Conservation (phyloP, 1,140 invertebrate genomes). For the Lepidurus couesii region DNA sequence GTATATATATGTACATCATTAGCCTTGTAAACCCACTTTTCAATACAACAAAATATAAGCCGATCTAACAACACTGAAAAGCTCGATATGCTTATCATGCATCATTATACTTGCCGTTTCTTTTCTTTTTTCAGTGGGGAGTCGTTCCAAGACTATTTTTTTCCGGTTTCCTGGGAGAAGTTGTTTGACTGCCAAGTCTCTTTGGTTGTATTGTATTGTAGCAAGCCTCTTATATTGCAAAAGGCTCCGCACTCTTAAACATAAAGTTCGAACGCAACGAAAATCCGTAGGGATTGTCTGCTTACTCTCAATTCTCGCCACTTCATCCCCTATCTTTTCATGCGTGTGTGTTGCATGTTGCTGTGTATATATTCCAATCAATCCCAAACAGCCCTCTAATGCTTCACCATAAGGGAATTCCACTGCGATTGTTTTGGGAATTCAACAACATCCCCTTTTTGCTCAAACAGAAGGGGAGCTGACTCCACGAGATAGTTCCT, state of each 20-base stretch:
- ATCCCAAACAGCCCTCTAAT: conserved; percentile 6
- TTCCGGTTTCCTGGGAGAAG: too few species aligned
- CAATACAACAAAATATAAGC: neutral
- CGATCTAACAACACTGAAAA: neutral
- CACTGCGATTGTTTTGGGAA: conserved; percentile 13
- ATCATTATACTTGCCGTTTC: neutral
- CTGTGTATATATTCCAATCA: conserved; percentile 6
- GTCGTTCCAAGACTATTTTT: too few species aligned
- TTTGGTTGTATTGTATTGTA: neutral
- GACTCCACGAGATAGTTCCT: neutral
- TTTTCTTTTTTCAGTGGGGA: neutral
- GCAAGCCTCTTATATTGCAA: neutral
- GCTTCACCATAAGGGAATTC: conserved; percentile 18
- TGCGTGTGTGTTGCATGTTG: too few species aligned
- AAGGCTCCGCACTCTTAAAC: neutral
- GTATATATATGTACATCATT: too few species aligned
- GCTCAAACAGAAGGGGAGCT: neutral
- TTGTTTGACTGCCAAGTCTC: too few species aligned
- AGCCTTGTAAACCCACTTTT: neutral
- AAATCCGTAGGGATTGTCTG: neutral
- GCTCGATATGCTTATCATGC: neutral
- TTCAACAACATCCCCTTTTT: conserved; percentile 9
- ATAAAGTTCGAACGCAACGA: neutral
- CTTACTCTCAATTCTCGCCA: neutral
- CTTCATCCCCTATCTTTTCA: neutral